phyloP scores from a whole-genome alignment of 2,797 vertebrate species.

The Sebastes taczanowskii region DNA sequence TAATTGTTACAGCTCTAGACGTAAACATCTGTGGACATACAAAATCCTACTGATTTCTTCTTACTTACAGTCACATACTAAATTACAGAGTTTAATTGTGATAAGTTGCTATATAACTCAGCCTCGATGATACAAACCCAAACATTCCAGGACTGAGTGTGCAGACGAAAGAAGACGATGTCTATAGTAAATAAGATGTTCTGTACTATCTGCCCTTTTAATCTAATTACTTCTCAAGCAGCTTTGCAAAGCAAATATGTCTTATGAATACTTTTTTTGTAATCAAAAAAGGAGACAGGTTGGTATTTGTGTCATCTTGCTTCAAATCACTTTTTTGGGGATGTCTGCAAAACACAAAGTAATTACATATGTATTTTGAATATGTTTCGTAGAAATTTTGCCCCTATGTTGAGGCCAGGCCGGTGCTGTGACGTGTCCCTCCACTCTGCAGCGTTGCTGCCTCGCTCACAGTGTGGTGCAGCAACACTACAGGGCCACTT shows the following conservation, averaged over 20 bases:
- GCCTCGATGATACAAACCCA: neutral
- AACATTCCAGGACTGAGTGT: neutral
- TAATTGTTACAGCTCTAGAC: neutral
- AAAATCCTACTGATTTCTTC: neutral
- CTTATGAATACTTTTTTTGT: neutral
- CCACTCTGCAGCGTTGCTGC: slow-evolving; percentile 42
- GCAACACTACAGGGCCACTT: slow-evolving; percentile 48
- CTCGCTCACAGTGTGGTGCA: slow-evolving; percentile 70
- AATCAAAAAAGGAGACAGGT: neutral
- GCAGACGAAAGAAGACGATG: slow-evolving; percentile 2
- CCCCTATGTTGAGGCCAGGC: neutral
- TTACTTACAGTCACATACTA: neutral
- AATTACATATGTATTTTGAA: slow-evolving; percentile 20
- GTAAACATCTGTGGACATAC: neutral
- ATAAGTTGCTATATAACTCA: slow-evolving; percentile 12
- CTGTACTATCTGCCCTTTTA: slow-evolving; percentile 11
- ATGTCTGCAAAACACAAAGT: neutral
- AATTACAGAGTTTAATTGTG: neutral
- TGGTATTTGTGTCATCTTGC: neutral
- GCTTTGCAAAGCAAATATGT: slow-evolving; percentile 28
- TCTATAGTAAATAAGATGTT: slow-evolving; percentile 21
- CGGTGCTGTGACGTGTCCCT: slow-evolving; percentile 43
- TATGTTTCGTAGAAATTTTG: slow-evolving; percentile 9
- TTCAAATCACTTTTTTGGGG: neutral
- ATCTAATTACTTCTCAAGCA: slow-evolving; percentile 15